phyloP scores from a whole-genome alignment of 2,888 invertebrate species.

The Eupithecia tripunctaria region DNA sequence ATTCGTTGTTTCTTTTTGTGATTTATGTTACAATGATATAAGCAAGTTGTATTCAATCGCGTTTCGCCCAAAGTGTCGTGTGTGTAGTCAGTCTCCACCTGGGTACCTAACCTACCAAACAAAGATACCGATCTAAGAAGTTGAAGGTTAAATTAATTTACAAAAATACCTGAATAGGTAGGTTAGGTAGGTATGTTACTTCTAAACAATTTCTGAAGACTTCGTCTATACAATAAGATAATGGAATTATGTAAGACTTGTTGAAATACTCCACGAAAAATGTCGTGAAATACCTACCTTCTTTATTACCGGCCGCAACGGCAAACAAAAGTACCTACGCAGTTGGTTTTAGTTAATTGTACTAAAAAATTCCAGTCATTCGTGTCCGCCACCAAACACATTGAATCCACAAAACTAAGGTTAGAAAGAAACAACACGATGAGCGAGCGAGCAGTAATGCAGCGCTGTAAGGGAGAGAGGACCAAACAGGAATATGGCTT shows the following conservation, averaged over 20 bases:
- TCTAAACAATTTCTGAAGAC: not conserved
- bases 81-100: no score
- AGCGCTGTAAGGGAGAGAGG: slow-evolving; percentile 58
- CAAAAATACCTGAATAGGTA: not conserved
- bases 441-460: slow-evolving; percentile 53
- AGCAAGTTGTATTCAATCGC: not conserved
- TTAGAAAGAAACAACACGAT: slow-evolving; percentile 63
- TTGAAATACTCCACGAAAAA: not conserved
- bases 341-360: slow-evolving; percentile 6
- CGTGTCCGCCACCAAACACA: slow-evolving; percentile 18
- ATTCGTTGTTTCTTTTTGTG: slow-evolving; percentile 39
- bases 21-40: slow-evolving; percentile 8
- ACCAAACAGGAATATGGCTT: slow-evolving; percentile 64
- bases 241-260: not conserved
- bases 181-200: no score
- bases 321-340: not conserved
- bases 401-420: slow-evolving; percentile 37
- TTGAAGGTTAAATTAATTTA: not conserved
- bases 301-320: not conserved
- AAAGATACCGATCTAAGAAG: not conserved
- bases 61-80: not conserved
- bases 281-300: not conserved
- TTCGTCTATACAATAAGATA: not conserved
- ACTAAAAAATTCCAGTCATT: slow-evolving; percentile 23
- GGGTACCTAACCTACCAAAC: not conserved